phyloP scores from a whole-genome alignment of 2,797 vertebrate genomes.

The Salarias fasciatus region DNA sequence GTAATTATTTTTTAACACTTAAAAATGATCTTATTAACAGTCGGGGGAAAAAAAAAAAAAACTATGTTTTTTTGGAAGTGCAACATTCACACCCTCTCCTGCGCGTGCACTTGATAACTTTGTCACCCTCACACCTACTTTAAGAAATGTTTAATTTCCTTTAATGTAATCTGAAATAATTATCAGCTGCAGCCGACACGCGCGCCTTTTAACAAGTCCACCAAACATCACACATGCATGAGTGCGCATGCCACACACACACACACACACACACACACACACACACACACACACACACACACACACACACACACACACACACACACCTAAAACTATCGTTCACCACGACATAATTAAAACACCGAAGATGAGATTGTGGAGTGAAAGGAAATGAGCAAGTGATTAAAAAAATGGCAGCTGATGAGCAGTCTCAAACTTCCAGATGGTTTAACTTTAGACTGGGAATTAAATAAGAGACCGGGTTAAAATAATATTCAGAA shows the following conservation, averaged over 20 bases:
- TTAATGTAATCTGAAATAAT: slow-evolving; percentile 84
- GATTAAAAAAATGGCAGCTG: slow-evolving; percentile 64
- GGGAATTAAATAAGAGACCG: too few relatives aligned
- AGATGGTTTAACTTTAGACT: slow-evolving; percentile 46
- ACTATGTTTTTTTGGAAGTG: slow-evolving; percentile 66
- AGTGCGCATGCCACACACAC: too few relatives aligned
- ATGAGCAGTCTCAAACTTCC: slow-evolving; percentile 60
- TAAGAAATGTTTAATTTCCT: slow-evolving; percentile 79
- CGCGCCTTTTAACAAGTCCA: slow-evolving; percentile 63
- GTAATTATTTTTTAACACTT: slow-evolving; percentile 72
- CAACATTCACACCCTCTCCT: slow-evolving; percentile 76
- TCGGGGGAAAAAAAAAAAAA: slow-evolving; percentile 25
- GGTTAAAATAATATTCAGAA: slow-evolving; percentile 19
- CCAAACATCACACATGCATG: slow-evolving; percentile 17
- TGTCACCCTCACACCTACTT: slow-evolving; percentile 73
- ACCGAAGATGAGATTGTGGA: slow-evolving; percentile 73
- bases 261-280: slow-evolving; percentile 16
- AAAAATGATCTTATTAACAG: slow-evolving; percentile 77
- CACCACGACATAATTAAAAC: slow-evolving; percentile 77
- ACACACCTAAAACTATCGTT: slow-evolving; percentile 52
- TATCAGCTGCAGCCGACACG: slow-evolving; percentile 64
- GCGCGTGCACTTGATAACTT: slow-evolving; percentile 73
- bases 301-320: slow-evolving; percentile 28
- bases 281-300: slow-evolving; percentile 24
- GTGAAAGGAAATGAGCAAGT: slow-evolving; percentile 77